These are phyloP conservation scores for Agapostemon virescens DNA, from an alignment of 2,888 invertebrate genomes.

Conservation along the genomic window DNA sequence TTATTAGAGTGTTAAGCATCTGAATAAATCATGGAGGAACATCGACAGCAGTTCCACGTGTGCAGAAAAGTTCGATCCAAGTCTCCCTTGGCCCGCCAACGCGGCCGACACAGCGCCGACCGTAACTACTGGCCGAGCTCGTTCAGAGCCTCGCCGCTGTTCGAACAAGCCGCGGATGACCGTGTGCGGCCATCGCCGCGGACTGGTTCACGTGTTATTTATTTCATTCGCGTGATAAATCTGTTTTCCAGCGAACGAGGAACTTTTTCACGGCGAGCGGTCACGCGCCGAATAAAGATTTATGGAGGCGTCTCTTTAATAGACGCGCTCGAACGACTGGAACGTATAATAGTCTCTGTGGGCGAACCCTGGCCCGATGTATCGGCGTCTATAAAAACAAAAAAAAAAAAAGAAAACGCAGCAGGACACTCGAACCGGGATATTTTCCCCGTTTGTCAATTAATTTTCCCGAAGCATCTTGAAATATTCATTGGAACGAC, in stretches of 20 bases:
- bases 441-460: conserved; percentile 25
- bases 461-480: conserved; percentile 15
- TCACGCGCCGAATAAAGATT: conserved; percentile 12
- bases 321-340: neutral
- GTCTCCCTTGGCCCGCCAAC: conserved; percentile 1
- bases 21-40: neutral
- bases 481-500: conserved; percentile 34
- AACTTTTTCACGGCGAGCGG: conserved; percentile 13
- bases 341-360: neutral
- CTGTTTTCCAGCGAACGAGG: neutral
- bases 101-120: conserved; percentile 24
- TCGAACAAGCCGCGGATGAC: conserved; percentile 7
- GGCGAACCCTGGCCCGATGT: neutral
- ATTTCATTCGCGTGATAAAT: conserved; percentile 41
- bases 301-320: conserved; percentile 17
- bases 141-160: neutral
- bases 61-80: neutral
- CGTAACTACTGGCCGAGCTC: conserved; percentile 10
- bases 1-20: neutral
- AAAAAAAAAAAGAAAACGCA: too few species aligned
- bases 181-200: neutral
- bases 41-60: neutral
- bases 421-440: neutral
- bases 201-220: conserved; percentile 1
- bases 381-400: neutral